Conservation (phyloP, 2,797 vertebrate species). For the Leptoclinus maculatus region DNA sequence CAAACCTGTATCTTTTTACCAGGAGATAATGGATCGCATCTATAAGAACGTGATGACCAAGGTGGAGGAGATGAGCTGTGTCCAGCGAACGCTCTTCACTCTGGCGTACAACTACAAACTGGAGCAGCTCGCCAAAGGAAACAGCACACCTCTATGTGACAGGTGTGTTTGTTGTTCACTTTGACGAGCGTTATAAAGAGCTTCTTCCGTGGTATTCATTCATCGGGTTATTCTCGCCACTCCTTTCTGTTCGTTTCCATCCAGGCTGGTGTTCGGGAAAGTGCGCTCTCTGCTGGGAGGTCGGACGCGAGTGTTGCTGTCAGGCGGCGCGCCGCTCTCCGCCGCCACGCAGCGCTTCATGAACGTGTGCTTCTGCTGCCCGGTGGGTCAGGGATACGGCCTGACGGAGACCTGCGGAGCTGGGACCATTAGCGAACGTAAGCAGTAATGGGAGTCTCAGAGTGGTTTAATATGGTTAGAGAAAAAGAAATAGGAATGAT, state of each 20-base stretch:
- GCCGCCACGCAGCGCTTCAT: constrained; percentile 96
- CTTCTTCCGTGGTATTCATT: not conserved
- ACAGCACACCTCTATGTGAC: constrained; percentile 91
- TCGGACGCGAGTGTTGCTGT: constrained; percentile 88
- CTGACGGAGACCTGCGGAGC: constrained; percentile 95
- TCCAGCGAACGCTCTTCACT: constrained; percentile 91
- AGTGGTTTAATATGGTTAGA: not conserved
- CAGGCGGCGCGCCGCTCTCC: constrained; percentile 94
- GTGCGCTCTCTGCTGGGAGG: constrained; percentile 92
- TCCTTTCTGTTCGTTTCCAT: not conserved
- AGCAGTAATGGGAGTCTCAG: constrained; percentile 47
- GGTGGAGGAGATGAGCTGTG: constrained; percentile 91
- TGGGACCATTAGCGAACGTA: constrained; percentile 92
- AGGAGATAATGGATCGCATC: constrained; percentile 99
- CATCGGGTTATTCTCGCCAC: not conserved
- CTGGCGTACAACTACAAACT: constrained; percentile 97
- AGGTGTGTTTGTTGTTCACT: constrained; percentile 75
- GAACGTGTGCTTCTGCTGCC: constrained; percentile 98
- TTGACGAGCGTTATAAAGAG: not conserved
- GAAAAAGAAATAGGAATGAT: too few relatives aligned
- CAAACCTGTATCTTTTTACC: not conserved
- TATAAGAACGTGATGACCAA: constrained; percentile 97
- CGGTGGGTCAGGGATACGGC: constrained; percentile 96
- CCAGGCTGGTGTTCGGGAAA: constrained; percentile 91
- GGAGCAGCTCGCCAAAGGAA: constrained; percentile 92